Evolutionary conservation across 2,888 invertebrate genomes (phyloP), one percentile per base, ranked within the genome.

Genomic region (Drosophila pullipes): DNA sequence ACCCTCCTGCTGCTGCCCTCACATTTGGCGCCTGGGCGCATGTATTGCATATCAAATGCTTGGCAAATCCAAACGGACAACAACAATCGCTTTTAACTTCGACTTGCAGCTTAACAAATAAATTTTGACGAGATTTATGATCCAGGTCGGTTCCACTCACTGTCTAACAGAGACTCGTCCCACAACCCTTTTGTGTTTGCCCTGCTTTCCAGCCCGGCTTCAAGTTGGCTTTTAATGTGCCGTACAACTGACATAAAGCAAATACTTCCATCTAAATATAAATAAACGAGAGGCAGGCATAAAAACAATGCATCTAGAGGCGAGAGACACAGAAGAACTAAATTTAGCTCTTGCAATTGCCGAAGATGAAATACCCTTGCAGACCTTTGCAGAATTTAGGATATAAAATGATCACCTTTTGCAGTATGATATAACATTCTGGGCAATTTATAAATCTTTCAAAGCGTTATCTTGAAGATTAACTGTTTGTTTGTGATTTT

Each of bases 201-300:
- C 55, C 50, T 41, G 64, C 62, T 64, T 58, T 41, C 16, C 61
- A 74, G 71, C 59, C 53, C 69, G 67, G 67, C 81, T 74, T 83
- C 69, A 75, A 74, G 63, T 81, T 81, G 89, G 61, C 76, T 72
- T 76, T 80, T 80, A 82, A 80, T 81, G 83, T 68, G 64, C 66
- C 74, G 63, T 83, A 83, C 89, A 89, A 81, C 75, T 83, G 81
- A 55, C 66, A 76, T 83, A 76, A 82, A 78, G 71, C 82, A 83
- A 88, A 83, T 78, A 81, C 85, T 80, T 85, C 75, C 72, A 81
- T 90, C 87, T 89, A 86, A 90, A 89, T 90, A 28, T 81, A 90
- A 89, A 83, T 79, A 87, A 78, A 87, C 54, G 69, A 74, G 62
- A 77, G 74, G 47, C 82, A 62, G 58, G 54, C 80, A 85, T 73